A percentile compares a stretch with the other conserved stretches of the same genome.
Evolutionary conservation across 53 echinoderm and acorn worm genomes (phyloP).

Genomic region (Holothuria leucospilota): DNA sequence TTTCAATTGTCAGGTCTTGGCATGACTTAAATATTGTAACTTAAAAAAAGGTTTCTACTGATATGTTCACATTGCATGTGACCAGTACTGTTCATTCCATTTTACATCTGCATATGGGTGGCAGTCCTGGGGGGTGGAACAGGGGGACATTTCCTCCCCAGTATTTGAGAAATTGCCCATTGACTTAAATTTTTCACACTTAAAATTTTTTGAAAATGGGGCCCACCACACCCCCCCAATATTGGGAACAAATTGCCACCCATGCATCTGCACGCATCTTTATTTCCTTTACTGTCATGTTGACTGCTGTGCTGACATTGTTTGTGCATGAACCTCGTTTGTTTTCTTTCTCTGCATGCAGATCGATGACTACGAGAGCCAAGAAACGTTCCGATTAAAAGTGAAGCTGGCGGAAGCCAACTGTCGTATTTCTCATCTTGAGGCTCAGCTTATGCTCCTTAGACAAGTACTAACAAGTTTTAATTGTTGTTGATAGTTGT

Average conservation of each 20-base stretch:
- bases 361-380: conserved; percentile 25
- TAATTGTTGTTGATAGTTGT: not conserved
- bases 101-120: too few species aligned
- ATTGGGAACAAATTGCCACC: too few species aligned
- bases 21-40: too few species aligned
- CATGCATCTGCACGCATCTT: not conserved
- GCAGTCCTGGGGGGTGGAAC: too few species aligned
- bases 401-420: conserved; percentile 55
- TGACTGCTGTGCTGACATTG: conserved; percentile 11
- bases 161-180: too few species aligned
- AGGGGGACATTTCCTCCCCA: too few species aligned
- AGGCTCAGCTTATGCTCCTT: conserved; percentile 34
- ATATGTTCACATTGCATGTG: not conserved
- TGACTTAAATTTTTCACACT: too few species aligned
- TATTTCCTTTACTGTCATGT: too few species aligned
- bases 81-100: not conserved
- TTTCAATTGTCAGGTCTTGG: too few species aligned
- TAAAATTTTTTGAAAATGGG: too few species aligned
- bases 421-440: conserved; percentile 28
- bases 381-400: conserved; percentile 46
- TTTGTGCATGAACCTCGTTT: conserved; percentile 1
- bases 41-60: too few species aligned
- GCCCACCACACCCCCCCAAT: too few species aligned
- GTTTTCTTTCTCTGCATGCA: conserved; percentile 46
- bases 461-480: conserved; percentile 44